Percentiles rank a stretch among this genome's conserved stretches.
phyloP scores from a whole-genome alignment of 2,113 vertebrate genomes.

The Butastur rufipennis region DNA sequence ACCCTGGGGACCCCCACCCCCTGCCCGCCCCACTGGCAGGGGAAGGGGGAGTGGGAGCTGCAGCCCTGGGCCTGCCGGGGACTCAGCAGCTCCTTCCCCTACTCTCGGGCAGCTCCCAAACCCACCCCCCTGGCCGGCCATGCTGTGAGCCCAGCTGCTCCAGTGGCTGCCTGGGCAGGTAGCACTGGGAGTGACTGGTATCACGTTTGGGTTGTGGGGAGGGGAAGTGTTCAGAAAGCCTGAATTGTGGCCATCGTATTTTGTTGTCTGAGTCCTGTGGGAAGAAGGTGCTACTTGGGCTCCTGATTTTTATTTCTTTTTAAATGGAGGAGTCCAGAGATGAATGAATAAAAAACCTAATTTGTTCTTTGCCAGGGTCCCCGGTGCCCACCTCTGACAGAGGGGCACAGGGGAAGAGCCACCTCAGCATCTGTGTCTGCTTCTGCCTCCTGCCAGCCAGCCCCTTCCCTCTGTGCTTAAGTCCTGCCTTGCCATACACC shows the following conservation, averaged over 20 bases:
- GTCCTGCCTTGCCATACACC: neutral
- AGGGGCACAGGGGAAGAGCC: neutral
- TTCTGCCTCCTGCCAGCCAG: neutral
- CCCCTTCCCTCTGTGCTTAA: neutral
- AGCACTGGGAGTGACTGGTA: neutral
- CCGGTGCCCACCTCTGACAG: neutral
- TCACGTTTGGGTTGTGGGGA: neutral
- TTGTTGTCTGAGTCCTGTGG: neutral
- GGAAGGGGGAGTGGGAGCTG: neutral
- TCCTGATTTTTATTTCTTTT: neutral
- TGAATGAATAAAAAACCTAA: neutral
- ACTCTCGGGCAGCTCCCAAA: neutral
- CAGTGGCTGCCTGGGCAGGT: neutral
- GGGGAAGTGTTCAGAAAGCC: neutral
- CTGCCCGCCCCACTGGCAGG: rapidly evolving
- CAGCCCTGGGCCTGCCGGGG: rapidly evolving
- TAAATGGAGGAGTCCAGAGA: neutral
- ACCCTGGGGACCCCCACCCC: no score
- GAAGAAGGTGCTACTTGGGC: neutral
- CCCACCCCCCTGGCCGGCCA: rapidly evolving
- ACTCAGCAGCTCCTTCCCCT: neutral
- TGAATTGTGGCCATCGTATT: neutral
- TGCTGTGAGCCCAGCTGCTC: neutral
- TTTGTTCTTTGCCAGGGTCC: neutral
- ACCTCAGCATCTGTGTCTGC: neutral